Percentiles rank a stretch among this genome's conserved stretches.
Evolutionary conservation across 1,140 invertebrate genomes (phyloP).

Genomic region (Atta colombica): DNA sequence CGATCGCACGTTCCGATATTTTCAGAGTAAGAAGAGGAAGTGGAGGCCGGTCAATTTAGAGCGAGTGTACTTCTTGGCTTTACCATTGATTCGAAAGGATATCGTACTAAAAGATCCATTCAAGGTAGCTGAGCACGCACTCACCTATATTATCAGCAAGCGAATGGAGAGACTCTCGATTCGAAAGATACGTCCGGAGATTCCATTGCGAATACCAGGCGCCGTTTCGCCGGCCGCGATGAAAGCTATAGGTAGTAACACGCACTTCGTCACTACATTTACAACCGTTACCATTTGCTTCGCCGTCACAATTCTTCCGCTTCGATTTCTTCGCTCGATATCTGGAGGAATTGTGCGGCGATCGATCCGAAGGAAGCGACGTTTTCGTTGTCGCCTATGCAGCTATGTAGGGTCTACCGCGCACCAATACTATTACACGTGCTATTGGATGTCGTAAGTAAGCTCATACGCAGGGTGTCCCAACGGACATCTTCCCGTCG

Average conservation of each 20-base stretch:
- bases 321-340: constrained; percentile 17
- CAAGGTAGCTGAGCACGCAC: constrained; percentile 69
- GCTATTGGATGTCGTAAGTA: constrained; percentile 46
- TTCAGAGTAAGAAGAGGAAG: constrained; percentile 59
- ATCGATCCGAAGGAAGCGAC: neutral
- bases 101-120: constrained; percentile 69
- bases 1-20: constrained; percentile 50
- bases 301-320: neutral
- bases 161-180: constrained; percentile 66
- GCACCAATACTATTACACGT: constrained; percentile 22
- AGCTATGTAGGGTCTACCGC: neutral
- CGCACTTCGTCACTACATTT: neutral
- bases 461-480: constrained; percentile 35
- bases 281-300: neutral
- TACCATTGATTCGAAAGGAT: constrained; percentile 56
- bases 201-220: constrained; percentile 64
- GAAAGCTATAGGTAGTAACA: constrained; percentile 65
- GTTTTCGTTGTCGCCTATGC: neutral
- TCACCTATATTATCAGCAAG: constrained; percentile 74
- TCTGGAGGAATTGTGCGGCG: neutral
- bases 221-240: constrained; percentile 71
- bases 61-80: constrained; percentile 69
- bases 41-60: constrained; percentile 57
- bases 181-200: neutral
- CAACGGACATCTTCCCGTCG: neutral